Conservation (phyloP, 2,888 invertebrate genomes). For the Serripes groenlandicus region DNA sequence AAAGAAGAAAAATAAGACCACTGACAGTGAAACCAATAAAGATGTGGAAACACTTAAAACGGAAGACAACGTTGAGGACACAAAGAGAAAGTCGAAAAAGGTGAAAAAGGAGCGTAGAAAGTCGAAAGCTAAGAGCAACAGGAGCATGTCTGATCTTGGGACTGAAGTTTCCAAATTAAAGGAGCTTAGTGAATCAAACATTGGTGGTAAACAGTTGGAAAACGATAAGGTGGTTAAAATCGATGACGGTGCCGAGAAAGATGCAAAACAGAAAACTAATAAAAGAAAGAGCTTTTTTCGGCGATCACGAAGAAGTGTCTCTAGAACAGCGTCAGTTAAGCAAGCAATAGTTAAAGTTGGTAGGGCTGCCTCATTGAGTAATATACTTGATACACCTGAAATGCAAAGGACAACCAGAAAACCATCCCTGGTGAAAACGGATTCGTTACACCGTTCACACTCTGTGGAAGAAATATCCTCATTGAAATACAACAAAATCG, state of each 20-base stretch:
- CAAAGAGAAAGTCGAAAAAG: slow-evolving; percentile 7
- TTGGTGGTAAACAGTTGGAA: not conserved
- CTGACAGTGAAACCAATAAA: not conserved
- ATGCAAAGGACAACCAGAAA: not conserved
- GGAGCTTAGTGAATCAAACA: not conserved
- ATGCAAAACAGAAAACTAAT: not conserved
- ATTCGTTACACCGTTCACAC: slow-evolving; percentile 19
- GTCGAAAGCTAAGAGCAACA: slow-evolving; percentile 7
- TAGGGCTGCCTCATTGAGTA: slow-evolving; percentile 44
- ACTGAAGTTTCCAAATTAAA: not conserved
- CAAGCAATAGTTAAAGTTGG: slow-evolving; percentile 21
- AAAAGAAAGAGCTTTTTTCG: slow-evolving; percentile 20
- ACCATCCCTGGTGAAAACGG: not conserved
- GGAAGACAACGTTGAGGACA: not conserved
- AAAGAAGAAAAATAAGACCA: slow-evolving; percentile 29
- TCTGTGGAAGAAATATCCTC: slow-evolving; percentile 17
- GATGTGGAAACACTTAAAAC: not conserved
- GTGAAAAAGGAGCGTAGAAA: slow-evolving; percentile 2
- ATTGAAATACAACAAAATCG: slow-evolving; percentile 11
- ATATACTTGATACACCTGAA: slow-evolving; percentile 26
- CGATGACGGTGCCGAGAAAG: slow-evolving; percentile 42
- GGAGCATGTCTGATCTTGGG: not conserved
- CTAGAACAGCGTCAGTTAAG: not conserved
- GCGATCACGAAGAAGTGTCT: not conserved
- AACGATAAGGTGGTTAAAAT: slow-evolving; percentile 14